A percentile compares a stretch with the other conserved stretches of the same genome.
Evolutionary conservation across 2,888 invertebrate genomes (phyloP).

Genomic region (Dicyrtoma fusca): DNA sequence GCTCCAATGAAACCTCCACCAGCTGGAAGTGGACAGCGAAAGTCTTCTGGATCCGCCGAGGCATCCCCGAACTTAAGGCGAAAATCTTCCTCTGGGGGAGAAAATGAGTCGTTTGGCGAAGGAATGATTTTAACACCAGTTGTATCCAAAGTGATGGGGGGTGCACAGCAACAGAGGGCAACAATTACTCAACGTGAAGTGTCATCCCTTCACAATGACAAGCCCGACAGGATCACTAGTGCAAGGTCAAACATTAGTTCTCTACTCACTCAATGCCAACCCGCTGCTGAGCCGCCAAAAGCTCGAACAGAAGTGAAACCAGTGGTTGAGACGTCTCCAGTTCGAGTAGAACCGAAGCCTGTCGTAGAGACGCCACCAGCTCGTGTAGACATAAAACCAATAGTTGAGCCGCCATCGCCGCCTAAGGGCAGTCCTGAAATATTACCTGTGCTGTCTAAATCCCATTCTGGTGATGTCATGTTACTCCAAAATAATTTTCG

Average conservation of each 20-base stretch:
- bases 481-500: slow-evolving; percentile 23
- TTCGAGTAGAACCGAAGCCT: slow-evolving; percentile 19
- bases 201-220: slow-evolving; percentile 38
- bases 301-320: slow-evolving; percentile 4
- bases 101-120: slow-evolving; percentile 18
- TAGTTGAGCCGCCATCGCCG: slow-evolving; percentile 34
- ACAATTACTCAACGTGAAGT: slow-evolving; percentile 62
- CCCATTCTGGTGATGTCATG: slow-evolving; percentile 53
- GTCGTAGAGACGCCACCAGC: slow-evolving; percentile 31
- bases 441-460: slow-evolving; percentile 50
- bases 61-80: not conserved
- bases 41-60: not conserved
- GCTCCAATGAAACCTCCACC: not conserved
- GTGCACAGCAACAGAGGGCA: slow-evolving; percentile 73
- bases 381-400: slow-evolving; percentile 20
- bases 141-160: slow-evolving; percentile 74
- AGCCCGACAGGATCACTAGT: slow-evolving; percentile 43
- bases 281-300: slow-evolving; percentile 47
- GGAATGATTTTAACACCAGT: slow-evolving; percentile 59
- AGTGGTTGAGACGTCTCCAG: too few species aligned
- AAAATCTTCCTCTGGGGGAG: slow-evolving; percentile 11
- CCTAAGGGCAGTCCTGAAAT: not conserved
- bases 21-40: not conserved
- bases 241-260: slow-evolving; percentile 51
- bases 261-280: slow-evolving; percentile 49